Evolutionary conservation across 2,888 invertebrate species (phyloP).

Genomic region (Acleris laterana): DNA sequence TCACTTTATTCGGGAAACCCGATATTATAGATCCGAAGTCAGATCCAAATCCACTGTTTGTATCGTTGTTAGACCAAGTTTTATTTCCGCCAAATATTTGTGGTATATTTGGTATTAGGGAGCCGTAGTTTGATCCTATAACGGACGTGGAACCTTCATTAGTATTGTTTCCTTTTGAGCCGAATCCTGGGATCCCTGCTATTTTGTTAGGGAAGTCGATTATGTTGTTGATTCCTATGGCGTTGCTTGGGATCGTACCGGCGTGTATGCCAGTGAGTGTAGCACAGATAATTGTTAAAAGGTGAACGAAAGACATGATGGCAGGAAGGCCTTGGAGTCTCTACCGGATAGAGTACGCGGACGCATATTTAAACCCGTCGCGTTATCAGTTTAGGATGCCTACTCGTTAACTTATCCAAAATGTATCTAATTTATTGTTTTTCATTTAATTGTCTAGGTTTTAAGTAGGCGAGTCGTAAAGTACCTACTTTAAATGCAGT

Average conservation of each 20-base stretch:
- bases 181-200: constrained; percentile 21
- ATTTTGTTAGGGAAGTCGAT: constrained; percentile 10
- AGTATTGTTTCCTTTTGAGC: constrained; percentile 11
- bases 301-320: constrained; percentile 8
- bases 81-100: constrained; percentile 22
- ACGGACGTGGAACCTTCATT: constrained; percentile 12
- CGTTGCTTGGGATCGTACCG: neutral
- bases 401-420: neutral
- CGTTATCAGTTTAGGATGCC: constrained; percentile 17
- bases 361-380: constrained; percentile 22
- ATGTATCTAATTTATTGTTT: constrained; percentile 5
- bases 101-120: constrained; percentile 4
- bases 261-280: neutral
- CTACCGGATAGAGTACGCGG: constrained; percentile 15
- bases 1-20: constrained; percentile 21
- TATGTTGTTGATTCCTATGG: constrained; percentile 15
- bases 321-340: constrained; percentile 9
- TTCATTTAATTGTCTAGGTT: constrained; percentile 7
- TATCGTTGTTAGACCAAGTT: constrained; percentile 9
- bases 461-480: too few relatives aligned
- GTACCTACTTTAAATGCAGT: neutral
- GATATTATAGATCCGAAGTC: constrained; percentile 21
- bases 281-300: neutral
- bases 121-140: constrained; percentile 10
- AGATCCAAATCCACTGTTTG: constrained; percentile 1